Base-by-base conservation (phyloP, 2,888 invertebrate species). In the Meta bourneti region DNA sequence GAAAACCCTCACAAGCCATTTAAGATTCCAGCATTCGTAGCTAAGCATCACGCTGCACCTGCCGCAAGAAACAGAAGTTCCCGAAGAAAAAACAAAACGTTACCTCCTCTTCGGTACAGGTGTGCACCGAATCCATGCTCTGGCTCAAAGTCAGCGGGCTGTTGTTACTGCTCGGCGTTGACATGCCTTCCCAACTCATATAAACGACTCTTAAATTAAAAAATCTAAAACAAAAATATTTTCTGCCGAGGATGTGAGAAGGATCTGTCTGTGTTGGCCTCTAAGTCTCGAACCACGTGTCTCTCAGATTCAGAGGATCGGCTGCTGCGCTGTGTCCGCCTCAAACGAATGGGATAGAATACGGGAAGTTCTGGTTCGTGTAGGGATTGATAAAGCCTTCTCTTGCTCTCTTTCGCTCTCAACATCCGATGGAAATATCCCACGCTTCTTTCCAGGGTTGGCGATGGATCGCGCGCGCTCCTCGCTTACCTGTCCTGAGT, bases 71-170 rank as follows among this genome's bases (percentile, higher is more conserved):
- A 7, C 49, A 51, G 20, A 51, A 51, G 51, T 72, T 48, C 34
- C 9, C 11, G 20, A 80, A 19, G 71, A 51, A 13, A 20, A 54
- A 48, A 34, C 19, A 70, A 19, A 77, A 52, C 13, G 80, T 90
- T 88, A 92, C 92, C 88, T 93, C 92, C 70, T 93, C 92, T 84
- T 90, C 90, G 52, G 92, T 81, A 77, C 90, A 90, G 75, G 90
- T 92, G 90, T 90, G 86, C 69, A 92, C 92, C 69, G 92, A 93
- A 48, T 93, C 92, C 92, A 93, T 93, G 84, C 92, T 90, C 79
- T 90, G 90, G 88, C 92, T 92, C 61, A 92, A 86, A 69, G 92
- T 92, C 79, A 92, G 86, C 20, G 92, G 92, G 61, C 92, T 92
- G 79, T 91, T 88, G 80, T 89, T 89, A 72, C 92, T 92, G 84